phyloP scores from a whole-genome alignment of 2,888 invertebrate genomes.

The Stramonita haemastoma region DNA sequence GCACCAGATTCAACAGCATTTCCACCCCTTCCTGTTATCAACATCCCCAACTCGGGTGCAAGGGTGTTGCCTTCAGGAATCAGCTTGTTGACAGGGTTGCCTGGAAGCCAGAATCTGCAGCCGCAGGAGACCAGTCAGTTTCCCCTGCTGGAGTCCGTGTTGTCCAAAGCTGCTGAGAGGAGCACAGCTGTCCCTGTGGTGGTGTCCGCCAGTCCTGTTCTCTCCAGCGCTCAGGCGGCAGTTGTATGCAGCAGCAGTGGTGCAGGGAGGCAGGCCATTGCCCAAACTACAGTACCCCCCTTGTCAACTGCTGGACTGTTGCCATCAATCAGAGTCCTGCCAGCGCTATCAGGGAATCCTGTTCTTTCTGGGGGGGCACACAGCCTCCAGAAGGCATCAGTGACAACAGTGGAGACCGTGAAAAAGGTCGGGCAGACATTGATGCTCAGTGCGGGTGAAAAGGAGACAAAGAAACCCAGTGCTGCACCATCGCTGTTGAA shows the following conservation, averaged over 20 bases:
- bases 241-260: too few species aligned
- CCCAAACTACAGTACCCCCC: background rate
- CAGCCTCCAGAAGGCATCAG: too few species aligned
- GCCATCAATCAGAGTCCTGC: background rate
- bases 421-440: background rate
- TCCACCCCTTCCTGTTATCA: background rate
- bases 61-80: background rate
- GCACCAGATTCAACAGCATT: too few species aligned
- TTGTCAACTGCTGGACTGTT: background rate
- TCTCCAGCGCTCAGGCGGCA: too few species aligned
- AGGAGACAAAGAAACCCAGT: background rate
- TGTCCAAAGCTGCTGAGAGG: too few species aligned
- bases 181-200: too few species aligned
- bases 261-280: too few species aligned
- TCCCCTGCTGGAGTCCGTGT: too few species aligned
- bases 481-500: background rate
- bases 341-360: background rate
- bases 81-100: background rate
- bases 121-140: background rate
- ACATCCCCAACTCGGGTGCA: background rate
- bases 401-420: background rate
- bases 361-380: background rate
- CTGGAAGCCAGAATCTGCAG: background rate
- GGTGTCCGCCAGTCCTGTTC: too few species aligned
- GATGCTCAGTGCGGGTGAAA: background rate